These are phyloP conservation scores for Chinchilla lanigera DNA, from an alignment of 2,113 vertebrate species.

Conservation along the genomic window DNA sequence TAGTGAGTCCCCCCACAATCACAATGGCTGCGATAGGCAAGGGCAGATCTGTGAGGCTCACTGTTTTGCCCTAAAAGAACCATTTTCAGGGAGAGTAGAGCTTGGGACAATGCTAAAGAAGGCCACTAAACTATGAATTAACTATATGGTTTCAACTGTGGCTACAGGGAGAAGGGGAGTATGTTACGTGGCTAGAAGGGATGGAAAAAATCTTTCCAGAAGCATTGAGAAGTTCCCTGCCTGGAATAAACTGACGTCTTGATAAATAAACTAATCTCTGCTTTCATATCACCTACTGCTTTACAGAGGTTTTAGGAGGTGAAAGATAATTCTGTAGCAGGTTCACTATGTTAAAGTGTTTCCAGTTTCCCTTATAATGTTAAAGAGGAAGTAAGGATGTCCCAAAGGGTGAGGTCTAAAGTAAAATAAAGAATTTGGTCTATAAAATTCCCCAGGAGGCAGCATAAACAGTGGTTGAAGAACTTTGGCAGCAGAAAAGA, in stretches of 20 bases:
- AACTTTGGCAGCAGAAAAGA: not conserved
- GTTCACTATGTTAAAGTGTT: conserved; percentile 24
- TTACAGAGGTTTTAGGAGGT: not conserved
- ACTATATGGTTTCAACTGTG: not conserved
- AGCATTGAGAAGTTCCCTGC: not conserved
- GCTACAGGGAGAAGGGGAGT: not conserved
- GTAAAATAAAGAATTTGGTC: conserved; percentile 28
- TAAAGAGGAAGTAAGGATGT: conserved; percentile 50
- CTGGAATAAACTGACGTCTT: not conserved
- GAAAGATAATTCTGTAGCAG: not conserved
- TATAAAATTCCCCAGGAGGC: not conserved
- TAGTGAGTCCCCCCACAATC: not conserved
- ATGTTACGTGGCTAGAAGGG: not conserved
- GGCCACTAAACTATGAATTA: not conserved
- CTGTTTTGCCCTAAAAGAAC: conserved; percentile 50
- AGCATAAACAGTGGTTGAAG: not conserved
- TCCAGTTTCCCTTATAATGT: conserved; percentile 38
- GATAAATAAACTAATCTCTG: conserved; percentile 2
- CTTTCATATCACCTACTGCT: not conserved
- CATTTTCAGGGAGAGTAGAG: not conserved
- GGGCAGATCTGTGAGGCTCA: not conserved
- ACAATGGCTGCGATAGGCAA: conserved; percentile 8
- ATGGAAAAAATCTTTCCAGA: conserved; percentile 8
- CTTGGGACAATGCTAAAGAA: conserved; percentile 9
- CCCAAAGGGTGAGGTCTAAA: conserved; percentile 4